These are phyloP conservation scores for Theocolax elegans DNA, from an alignment of 1,140 invertebrate species.

Conservation along the genomic window DNA sequence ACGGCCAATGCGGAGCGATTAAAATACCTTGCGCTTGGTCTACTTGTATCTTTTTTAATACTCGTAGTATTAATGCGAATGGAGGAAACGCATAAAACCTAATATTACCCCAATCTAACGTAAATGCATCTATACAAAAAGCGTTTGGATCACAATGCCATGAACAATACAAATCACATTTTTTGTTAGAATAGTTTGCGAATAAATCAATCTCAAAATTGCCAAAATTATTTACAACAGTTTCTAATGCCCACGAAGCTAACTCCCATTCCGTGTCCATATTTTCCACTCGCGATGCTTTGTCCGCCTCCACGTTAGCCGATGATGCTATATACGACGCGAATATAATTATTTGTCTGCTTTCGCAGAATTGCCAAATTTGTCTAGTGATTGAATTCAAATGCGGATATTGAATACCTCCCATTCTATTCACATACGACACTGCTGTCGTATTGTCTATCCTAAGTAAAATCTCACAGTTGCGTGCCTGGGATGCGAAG, in stretches of 20 bases:
- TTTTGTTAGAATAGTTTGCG: constrained; percentile 32
- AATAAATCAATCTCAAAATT: constrained; percentile 46
- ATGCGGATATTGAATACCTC: constrained; percentile 41
- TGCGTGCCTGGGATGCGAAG: constrained; percentile 26
- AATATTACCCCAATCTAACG: constrained; percentile 45
- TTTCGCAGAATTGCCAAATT: constrained; percentile 49
- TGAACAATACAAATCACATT: constrained; percentile 47
- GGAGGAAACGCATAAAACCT: constrained; percentile 52
- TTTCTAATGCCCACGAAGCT: constrained; percentile 27
- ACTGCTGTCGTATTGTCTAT: constrained; percentile 51
- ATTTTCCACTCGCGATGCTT: constrained; percentile 38
- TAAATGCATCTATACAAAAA: constrained; percentile 49
- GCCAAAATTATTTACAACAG: constrained; percentile 40
- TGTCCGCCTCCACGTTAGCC: constrained; percentile 45
- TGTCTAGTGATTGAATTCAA: constrained; percentile 37
- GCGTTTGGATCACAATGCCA: constrained; percentile 46
- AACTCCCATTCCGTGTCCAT: constrained; percentile 47
- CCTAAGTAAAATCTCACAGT: constrained; percentile 45
- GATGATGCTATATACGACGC: constrained; percentile 47
- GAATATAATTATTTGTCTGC: constrained; percentile 32
- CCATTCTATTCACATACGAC: constrained; percentile 44
- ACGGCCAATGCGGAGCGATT: constrained; percentile 53
- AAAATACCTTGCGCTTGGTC: constrained; percentile 37
- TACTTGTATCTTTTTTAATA: constrained; percentile 33
- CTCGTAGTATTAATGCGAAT: constrained; percentile 18